Percentiles rank a stretch among this genome's conserved stretches.
Evolutionary conservation across 2,797 vertebrate species (phyloP).

Genomic region (Sphenodon punctatus): DNA sequence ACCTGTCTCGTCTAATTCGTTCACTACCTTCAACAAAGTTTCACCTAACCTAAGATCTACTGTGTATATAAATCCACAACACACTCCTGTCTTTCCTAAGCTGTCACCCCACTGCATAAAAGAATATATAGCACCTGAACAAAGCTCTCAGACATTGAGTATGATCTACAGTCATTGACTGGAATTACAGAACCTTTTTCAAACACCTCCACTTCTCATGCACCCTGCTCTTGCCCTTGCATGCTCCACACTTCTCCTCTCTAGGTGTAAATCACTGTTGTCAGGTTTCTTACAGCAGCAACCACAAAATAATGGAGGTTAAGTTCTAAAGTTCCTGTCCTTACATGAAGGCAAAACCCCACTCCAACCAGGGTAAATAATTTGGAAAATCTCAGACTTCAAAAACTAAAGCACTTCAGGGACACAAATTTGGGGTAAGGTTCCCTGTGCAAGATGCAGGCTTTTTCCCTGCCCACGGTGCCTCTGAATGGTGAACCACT

Average conservation of each 20-base stretch:
- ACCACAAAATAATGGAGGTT: background rate
- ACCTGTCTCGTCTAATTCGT: background rate
- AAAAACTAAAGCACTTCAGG: too few relatives aligned
- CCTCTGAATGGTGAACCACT: too few relatives aligned
- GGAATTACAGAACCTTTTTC: background rate
- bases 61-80: background rate
- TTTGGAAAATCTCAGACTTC: background rate
- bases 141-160: background rate
- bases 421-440: too few relatives aligned
- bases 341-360: background rate
- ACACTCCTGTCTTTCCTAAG: background rate
- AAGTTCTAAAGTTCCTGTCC: fast-evolving
- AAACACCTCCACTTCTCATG: background rate
- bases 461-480: too few relatives aligned
- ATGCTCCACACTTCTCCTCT: background rate
- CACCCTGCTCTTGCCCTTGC: background rate
- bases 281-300: background rate
- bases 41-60: background rate
- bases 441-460: too few relatives aligned
- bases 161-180: background rate
- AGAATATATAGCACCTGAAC: background rate
- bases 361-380: background rate
- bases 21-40: background rate
- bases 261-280: background rate
- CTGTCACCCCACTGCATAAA: background rate